Evolutionary conservation across 2,888 invertebrate genomes (phyloP).

Genomic region (Acanthosepion lycidas): DNA sequence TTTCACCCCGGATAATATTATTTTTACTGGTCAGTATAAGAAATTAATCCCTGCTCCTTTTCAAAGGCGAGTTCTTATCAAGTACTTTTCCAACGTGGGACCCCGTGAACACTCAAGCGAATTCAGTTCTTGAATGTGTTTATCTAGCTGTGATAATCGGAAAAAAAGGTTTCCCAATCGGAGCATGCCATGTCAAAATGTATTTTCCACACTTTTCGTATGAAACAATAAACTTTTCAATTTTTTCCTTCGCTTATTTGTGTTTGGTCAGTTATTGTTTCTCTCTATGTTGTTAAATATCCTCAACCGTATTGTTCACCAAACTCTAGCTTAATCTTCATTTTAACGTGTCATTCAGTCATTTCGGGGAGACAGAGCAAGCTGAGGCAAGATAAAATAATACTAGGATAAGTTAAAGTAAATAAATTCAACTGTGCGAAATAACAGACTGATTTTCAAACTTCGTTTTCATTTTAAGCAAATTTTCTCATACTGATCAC

Average conservation of each 20-base stretch:
- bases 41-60: background rate
- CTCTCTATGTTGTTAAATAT: background rate
- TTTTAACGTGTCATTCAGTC: background rate
- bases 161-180: background rate
- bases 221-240: constrained; percentile 16
- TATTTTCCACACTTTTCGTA: background rate
- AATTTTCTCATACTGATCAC: too few species aligned
- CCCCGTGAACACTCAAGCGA: background rate
- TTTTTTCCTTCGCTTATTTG: background rate
- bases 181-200: background rate
- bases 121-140: background rate
- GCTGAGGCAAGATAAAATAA: background rate
- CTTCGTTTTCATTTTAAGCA: too few species aligned
- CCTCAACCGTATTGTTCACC: background rate
- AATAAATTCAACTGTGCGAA: background rate
- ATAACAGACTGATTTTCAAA: too few species aligned
- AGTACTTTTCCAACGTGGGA: background rate
- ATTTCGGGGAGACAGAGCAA: background rate
- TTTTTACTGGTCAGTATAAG: background rate
- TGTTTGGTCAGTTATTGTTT: background rate
- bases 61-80: background rate
- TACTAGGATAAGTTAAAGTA: background rate
- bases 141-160: background rate
- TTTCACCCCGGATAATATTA: background rate
- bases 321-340: background rate